Evolutionary conservation across 2,113 vertebrate species (phyloP).

Genomic region (Merops nubicus): DNA sequence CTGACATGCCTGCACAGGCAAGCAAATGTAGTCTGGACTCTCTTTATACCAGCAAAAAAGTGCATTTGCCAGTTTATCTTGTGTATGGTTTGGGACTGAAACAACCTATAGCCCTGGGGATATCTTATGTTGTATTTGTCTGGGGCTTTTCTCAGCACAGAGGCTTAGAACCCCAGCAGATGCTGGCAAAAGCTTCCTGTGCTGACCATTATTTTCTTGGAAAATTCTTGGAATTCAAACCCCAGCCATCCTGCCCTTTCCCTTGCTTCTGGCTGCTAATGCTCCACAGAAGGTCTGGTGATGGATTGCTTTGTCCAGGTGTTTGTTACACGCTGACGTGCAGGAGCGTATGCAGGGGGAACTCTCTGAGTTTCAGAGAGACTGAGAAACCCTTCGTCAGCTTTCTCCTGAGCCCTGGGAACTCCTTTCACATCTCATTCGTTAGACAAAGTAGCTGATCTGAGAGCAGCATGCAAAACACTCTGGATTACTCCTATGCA

Average conservation of each 20-base stretch:
- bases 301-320: conserved; percentile 67
- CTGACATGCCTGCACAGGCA: conserved; percentile 16
- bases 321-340: conserved; percentile 57
- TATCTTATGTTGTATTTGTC: neutral
- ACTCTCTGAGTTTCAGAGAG: conserved; percentile 1
- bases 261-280: conserved; percentile 55
- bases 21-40: neutral
- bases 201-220: neutral
- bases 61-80: neutral
- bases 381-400: conserved; percentile 33
- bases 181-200: neutral
- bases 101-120: neutral
- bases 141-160: neutral
- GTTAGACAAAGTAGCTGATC: conserved; percentile 65
- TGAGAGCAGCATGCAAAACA: conserved; percentile 54
- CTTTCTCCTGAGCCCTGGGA: conserved; percentile 37
- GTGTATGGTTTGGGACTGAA: neutral
- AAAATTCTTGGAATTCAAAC: conserved; percentile 25
- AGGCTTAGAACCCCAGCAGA: neutral
- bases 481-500: neutral
- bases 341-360: neutral
- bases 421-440: conserved; percentile 74
- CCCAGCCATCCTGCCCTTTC: neutral
- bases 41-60: neutral
- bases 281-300: conserved; percentile 67